Conservation (phyloP, 2,797 vertebrate species). For the Myotis daubentonii region DNA sequence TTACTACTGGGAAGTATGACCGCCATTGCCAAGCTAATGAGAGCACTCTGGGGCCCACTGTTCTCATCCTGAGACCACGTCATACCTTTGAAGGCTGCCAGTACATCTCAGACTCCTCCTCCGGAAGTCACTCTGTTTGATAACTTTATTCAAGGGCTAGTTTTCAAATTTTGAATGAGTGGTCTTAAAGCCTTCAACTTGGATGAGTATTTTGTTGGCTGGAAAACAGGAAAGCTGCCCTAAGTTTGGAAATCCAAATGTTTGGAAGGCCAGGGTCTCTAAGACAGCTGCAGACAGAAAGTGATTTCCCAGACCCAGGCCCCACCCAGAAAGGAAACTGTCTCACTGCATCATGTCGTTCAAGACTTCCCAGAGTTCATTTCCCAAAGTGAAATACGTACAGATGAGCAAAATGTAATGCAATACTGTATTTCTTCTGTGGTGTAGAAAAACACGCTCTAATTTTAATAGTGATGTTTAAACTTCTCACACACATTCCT, state of each 20-base stretch:
- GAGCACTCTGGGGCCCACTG: background rate
- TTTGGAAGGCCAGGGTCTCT: background rate
- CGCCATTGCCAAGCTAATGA: rapidly evolving
- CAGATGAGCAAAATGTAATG: background rate
- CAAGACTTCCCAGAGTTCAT: background rate
- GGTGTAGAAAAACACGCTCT: background rate
- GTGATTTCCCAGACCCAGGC: background rate
- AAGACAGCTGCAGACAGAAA: background rate
- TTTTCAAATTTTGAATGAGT: background rate
- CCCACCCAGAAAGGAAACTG: background rate
- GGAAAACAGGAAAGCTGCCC: background rate
- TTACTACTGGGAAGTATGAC: background rate
- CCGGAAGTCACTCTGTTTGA: background rate
- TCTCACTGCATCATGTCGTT: background rate
- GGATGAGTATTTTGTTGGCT: background rate
- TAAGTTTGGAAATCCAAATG: background rate
- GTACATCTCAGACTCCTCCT: background rate
- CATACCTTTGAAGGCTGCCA: background rate
- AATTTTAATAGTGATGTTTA: background rate
- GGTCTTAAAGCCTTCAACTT: background rate
- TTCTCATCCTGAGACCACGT: background rate
- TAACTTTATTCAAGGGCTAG: background rate
- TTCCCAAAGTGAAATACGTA: background rate
- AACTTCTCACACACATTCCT: background rate
- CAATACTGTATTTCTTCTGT: background rate